Base-by-base conservation (phyloP, 2,888 invertebrate genomes). In the Congeria kusceri region DNA sequence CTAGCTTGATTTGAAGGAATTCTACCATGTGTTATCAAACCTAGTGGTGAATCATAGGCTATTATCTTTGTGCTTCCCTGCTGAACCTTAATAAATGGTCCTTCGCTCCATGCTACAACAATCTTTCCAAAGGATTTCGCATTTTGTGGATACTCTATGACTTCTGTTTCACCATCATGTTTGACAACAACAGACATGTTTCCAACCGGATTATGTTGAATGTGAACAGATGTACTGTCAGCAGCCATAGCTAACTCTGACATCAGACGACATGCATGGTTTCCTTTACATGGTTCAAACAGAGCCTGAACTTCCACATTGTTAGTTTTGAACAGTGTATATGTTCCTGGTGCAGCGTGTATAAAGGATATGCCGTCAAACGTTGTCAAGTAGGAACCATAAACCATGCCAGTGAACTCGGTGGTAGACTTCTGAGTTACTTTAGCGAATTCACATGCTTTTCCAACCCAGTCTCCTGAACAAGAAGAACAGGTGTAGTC, bases 401-500 rank as follows among this genome's bases (percentile, higher is more conserved):
- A 86, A 5, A 85, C 57, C 32, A 87, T 74, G 20, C 81, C 87
- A 27, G 74, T 76, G 29, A 59, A 68, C 18, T 66, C 58, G 0
- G 29, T 39, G 11, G 58, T 29, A 18, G 72, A 59, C 44, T 58
- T 68, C 2, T 46, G 63, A 1, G 32, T 68, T 44, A 80, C 79
- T 25, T 83, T 72, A 1, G 86, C 83, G 53, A 88, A 74, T 62
- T 76, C 72, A 69, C 90, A 90, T 65, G 88, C 84, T 15, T 63
- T 61, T 4, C 89, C 87, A 29, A 71, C 29, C 90, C 89, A 88
- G 15, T 83, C 76, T n/a, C 64, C 72, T 32, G 90, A 86, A 63
- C 90, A 90, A 9, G 32, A 53, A 7, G 77, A 64, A 79, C 89
- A 88, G 0, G 86, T 53, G 57, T 86, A 86, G n/a, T 85, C 74